phyloP scores from a whole-genome alignment of 2,797 vertebrate genomes.

The Manis crassicaudata region DNA sequence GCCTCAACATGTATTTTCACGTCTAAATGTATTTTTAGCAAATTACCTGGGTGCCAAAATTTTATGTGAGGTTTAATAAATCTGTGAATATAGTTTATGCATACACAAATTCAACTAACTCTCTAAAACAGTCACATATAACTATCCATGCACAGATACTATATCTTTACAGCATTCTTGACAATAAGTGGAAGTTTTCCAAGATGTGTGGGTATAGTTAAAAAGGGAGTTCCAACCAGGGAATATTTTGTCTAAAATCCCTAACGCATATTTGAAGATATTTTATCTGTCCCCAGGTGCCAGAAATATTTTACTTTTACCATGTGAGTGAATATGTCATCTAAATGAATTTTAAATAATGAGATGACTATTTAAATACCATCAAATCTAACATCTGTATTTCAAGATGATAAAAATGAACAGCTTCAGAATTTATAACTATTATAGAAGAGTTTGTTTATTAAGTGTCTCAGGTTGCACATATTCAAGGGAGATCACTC shows the following conservation, averaged over 20 bases:
- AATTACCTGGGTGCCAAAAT: neutral
- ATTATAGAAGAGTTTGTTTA: neutral
- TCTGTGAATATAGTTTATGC: neutral
- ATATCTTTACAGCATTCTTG: neutral
- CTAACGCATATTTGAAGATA: neutral
- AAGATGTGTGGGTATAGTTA: neutral
- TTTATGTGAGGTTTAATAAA: slow-evolving; percentile 15
- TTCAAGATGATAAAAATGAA: slow-evolving; percentile 11
- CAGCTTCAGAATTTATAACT: neutral
- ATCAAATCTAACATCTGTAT: neutral
- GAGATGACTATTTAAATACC: neutral
- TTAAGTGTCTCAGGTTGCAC: neutral
- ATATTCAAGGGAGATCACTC: neutral
- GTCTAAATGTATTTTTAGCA: neutral
- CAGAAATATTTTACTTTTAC: neutral
- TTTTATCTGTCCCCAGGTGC: neutral
- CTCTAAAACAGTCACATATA: slow-evolving; percentile 3
- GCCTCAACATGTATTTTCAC: neutral
- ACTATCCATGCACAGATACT: neutral
- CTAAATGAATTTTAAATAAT: slow-evolving; percentile 32
- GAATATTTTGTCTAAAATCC: neutral
- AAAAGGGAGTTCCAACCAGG: neutral
- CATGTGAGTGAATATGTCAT: neutral
- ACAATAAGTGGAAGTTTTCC: neutral
- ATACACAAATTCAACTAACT: neutral